Evolutionary conservation across 2,113 vertebrate species (phyloP).

Genomic region (Gila orcuttii): DNA sequence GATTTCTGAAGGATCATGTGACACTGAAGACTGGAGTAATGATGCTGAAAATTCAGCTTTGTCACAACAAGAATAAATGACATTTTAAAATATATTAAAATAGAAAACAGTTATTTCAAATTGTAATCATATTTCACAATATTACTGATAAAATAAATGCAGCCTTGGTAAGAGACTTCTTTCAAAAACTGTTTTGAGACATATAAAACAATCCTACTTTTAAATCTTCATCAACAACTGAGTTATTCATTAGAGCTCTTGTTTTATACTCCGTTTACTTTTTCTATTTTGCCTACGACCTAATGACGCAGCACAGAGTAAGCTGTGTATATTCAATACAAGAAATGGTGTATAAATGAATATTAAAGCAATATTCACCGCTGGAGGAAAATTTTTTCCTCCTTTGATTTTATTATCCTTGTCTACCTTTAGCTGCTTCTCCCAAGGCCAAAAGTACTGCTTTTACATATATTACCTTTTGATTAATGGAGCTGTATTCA

Average conservation of each 20-base stretch:
- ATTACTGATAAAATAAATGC: not conserved
- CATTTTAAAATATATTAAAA: not conserved
- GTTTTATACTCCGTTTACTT: conserved; percentile 58
- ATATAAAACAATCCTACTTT: not conserved
- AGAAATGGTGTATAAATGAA: conserved; percentile 71
- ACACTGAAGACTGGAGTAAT: not conserved
- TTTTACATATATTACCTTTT: conserved; percentile 87
- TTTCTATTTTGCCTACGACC: conserved; percentile 53
- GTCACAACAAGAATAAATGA: not conserved
- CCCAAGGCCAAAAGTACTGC: conserved; percentile 78
- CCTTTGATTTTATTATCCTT: conserved; percentile 70
- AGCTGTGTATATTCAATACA: conserved; percentile 70
- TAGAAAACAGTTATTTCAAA: conserved; percentile 1
- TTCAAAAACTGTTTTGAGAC: not conserved
- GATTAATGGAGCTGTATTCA: conserved; percentile 85
- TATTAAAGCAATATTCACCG: conserved; percentile 67
- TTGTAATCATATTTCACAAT: not conserved
- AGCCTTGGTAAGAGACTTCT: not conserved
- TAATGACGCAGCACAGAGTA: conserved; percentile 62
- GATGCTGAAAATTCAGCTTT: not conserved
- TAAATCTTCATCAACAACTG: conserved; percentile 44
- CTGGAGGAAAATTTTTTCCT: conserved; percentile 67
- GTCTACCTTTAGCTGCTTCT: conserved; percentile 74
- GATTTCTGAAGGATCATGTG: not conserved
- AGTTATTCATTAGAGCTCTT: conserved; percentile 55